Evolutionary conservation across 2,113 vertebrate species (phyloP).

Genomic region (Rhegmatorhina hoffmannsi): DNA sequence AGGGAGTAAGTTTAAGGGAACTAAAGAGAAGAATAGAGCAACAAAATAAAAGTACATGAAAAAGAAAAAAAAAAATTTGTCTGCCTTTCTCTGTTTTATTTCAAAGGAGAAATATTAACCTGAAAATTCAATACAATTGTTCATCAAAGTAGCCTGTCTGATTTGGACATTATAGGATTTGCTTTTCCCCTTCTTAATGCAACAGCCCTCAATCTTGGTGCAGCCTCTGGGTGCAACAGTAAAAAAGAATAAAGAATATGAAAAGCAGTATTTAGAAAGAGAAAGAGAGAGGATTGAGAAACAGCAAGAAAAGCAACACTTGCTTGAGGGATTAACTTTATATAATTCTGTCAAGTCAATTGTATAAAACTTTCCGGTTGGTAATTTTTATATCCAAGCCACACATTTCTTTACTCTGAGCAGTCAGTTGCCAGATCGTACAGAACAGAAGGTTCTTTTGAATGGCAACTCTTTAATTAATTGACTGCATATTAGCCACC

Average conservation of each 20-base stretch:
- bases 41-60: background rate
- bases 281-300: background rate
- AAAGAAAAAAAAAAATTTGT: background rate
- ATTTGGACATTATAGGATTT: background rate
- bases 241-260: background rate
- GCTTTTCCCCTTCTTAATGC: background rate
- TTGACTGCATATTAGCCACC: background rate
- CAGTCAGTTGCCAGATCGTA: background rate
- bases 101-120: background rate
- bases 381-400: constrained; percentile 6
- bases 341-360: background rate
- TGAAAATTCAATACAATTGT: background rate
- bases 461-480: constrained; percentile 18
- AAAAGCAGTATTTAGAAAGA: background rate
- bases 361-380: background rate
- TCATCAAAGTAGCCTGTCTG: background rate
- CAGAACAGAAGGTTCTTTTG: background rate
- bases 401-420: background rate
- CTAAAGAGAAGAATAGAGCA: background rate
- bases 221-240: background rate
- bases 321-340: constrained; percentile 27
- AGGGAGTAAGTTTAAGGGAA: background rate
- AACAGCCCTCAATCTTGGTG: background rate
- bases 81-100: background rate
- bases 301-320: background rate